Conservation (phyloP, 2,888 invertebrate genomes). For the Pherbina coryleti region DNA sequence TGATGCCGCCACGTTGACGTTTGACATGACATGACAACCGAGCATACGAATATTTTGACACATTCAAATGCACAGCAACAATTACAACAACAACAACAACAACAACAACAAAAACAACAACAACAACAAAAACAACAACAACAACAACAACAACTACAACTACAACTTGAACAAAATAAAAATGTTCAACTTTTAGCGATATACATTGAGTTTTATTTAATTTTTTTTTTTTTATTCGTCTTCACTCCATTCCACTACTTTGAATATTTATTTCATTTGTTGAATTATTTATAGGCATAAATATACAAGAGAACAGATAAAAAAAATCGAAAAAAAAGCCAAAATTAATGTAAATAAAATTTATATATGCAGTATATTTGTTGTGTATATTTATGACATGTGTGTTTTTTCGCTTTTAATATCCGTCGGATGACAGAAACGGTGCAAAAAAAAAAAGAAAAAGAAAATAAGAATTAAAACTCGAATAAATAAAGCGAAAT, state of each 20-base stretch:
- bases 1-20: no score
- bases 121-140: neutral
- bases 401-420: neutral
- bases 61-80: neutral
- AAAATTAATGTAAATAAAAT: slow-evolving; percentile 31
- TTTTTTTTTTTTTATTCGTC: neutral
- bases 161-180: neutral
- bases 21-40: neutral
- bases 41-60: neutral
- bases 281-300: slow-evolving; percentile 38
- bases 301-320: neutral
- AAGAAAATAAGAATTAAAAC: neutral
- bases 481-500: slow-evolving; percentile 7
- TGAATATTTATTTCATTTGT: slow-evolving; percentile 37
- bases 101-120: neutral
- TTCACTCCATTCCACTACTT: neutral
- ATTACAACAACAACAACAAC: neutral
- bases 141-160: neutral
- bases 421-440: neutral
- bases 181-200: neutral
- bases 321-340: neutral
- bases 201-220: neutral
- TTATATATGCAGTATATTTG: neutral
- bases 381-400: neutral
- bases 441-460: neutral